Evolutionary conservation across 2,797 vertebrate genomes (phyloP), one percentile per base, ranked within the genome.

Genomic region (Gephyroberyx darwinii): DNA sequence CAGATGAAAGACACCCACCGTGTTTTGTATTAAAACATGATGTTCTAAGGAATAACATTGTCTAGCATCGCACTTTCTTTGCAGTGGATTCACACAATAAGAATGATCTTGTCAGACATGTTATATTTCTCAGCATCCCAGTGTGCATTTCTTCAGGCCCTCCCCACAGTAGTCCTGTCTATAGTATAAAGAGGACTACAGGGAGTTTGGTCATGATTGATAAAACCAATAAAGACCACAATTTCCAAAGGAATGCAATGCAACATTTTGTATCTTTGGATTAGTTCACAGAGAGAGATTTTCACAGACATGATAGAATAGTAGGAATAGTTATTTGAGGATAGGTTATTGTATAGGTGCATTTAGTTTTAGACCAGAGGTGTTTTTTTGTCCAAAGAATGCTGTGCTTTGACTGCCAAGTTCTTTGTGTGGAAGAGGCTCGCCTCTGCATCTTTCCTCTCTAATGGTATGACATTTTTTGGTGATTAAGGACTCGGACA

Each of bases 401-500:
- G 12, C 51, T 60, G 5, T 48, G 14, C 7, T 69, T 20, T 63
- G 33, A 59, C 59, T 62, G 52, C 53, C 64, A 79, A 60, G 12
- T 54, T 20, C 19, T 63, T 59, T 51, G 16, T 14, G n/a, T 17
- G 63, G 61, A 66, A 30, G 12, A 55, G 9, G 69, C 22, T 67
- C 66, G 69, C 76, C 37, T 86, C 71, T 63, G 55, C 74, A 65
- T 77, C 63, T 50, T 75, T 59, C 17, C 6, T 59, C 52, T 75
- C 35, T 59, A 48, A 71, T 53, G 30, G 19, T 26, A 58, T 68
- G n/a, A 37, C 61, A 77, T 65, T 54, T 31, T 39, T 22, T 31
- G 1, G 8, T 79, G 3, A 73, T 74, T 70, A 71, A 43, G 5
- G 16, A 57, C 31, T 19, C 51, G 77, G 77, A 81, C 43, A 56